Evolutionary conservation across 1,140 invertebrate species (phyloP).

Genomic region (Drosophila kohkoa): DNA sequence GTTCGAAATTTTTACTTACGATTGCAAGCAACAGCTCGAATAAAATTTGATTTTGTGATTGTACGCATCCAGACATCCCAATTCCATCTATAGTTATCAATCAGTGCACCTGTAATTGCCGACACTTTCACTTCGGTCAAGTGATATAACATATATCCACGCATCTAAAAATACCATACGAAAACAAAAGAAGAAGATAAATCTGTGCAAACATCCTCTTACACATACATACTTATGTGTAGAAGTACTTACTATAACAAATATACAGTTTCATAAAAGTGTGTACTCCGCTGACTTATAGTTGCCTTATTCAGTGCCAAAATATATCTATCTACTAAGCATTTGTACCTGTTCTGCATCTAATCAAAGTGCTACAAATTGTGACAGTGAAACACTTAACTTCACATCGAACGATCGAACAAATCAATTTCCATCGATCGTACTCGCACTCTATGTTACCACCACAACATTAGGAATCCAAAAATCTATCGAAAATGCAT

Average conservation of each 20-base stretch:
- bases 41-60: conserved; percentile 36
- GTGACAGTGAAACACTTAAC: conserved; percentile 38
- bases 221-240: conserved; percentile 22
- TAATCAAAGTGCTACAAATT: conserved; percentile 52
- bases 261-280: conserved; percentile 16
- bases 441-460: conserved; percentile 51
- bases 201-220: conserved; percentile 10
- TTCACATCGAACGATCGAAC: conserved; percentile 2
- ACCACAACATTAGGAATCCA: conserved; percentile 27
- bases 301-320: conserved; percentile 83
- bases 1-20: conserved; percentile 48
- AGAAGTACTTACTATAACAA: neutral
- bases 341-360: conserved; percentile 69
- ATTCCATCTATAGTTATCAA: conserved; percentile 13
- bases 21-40: conserved; percentile 44
- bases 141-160: conserved; percentile 18
- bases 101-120: conserved; percentile 34
- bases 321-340: conserved; percentile 64
- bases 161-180: neutral
- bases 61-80: conserved; percentile 19
- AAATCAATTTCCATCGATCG: conserved; percentile 9
- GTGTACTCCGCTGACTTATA: conserved; percentile 52
- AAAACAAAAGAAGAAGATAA: no score
- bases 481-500: conserved; percentile 68
- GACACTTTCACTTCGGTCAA: conserved; percentile 46